A percentile compares a stretch with the other conserved stretches of the same genome.
Conservation (phyloP, 2,113 vertebrate genomes). For the Psittacula cyanocephala region DNA sequence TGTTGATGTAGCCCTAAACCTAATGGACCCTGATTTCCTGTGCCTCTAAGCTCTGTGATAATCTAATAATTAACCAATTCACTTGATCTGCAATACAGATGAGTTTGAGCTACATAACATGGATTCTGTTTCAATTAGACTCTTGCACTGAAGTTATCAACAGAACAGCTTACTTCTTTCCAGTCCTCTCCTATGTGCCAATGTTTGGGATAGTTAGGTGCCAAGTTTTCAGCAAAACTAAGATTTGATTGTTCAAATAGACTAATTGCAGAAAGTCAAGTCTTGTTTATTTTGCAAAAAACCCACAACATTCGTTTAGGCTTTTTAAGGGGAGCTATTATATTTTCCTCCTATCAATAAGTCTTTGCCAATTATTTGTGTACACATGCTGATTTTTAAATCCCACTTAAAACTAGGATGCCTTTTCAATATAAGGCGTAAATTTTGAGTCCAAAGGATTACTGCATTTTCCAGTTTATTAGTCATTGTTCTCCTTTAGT, state of each 20-base stretch:
- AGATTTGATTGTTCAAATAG: background rate
- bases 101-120: background rate
- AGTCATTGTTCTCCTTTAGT: background rate
- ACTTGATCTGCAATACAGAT: background rate
- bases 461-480: background rate
- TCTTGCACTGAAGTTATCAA: background rate
- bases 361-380: background rate
- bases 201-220: background rate
- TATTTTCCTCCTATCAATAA: background rate
- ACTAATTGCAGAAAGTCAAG: background rate
- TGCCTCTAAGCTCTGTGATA: background rate
- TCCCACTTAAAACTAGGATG: background rate
- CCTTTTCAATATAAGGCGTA: background rate
- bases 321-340: background rate
- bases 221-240: background rate
- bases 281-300: background rate
- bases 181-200: background rate
- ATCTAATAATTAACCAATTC: background rate
- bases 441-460: background rate
- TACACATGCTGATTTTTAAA: background rate
- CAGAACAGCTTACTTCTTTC: background rate
- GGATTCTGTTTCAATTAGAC: background rate
- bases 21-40: background rate
- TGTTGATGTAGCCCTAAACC: background rate
- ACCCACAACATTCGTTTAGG: fast-evolving